Evolutionary conservation across 2,888 invertebrate species (phyloP), one percentile per base, ranked within the genome.

Genomic region (Pyralis farinalis): DNA sequence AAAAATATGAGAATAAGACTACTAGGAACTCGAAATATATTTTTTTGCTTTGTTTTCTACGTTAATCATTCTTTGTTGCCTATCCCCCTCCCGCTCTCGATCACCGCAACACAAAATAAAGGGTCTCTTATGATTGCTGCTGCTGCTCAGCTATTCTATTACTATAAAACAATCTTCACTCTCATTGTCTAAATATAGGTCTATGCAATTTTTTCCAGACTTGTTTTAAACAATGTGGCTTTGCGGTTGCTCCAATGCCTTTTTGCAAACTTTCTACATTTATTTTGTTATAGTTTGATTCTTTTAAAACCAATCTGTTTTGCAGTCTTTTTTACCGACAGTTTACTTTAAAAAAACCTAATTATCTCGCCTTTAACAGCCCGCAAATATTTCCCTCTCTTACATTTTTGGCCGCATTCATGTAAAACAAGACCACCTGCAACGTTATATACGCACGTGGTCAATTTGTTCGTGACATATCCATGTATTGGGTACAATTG

Each of bases 261-360:
- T 72, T 73, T 73, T 73, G 55, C 59, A 38, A 56, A 58, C 67
- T 71, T 71, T 72, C 68, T 67, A 71, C 56, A 53, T 61, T 62
- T 62, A 61, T 60, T 63, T 63, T 53, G 49, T 53, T 55, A 61
- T 54, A 57, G 53, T 55, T 46, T 44, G 46, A 51, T 53, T 52
- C 33, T 27, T 31, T 25, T 12, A 7, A 38, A 12, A 21, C 31
- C 37, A 12, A 31, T 37, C 12, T 29, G 30, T 25, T 25, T 25
- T 25, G n/a, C 7, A 25, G 25, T 2, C n/a, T 25, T 25, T 25
- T 32, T 4, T 16, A 16, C 16, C 16, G n/a, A n/a, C n/a, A n/a
- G n/a, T n/a, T n/a, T n/a, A n/a, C n/a, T n/a, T n/a, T n/a, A n/a
- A n/a, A n/a, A n/a, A n/a, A n/a, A n/a, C n/a, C n/a, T n/a, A 16